phyloP scores from a whole-genome alignment of 2,797 vertebrate genomes.

The Benthosema pterotum region DNA sequence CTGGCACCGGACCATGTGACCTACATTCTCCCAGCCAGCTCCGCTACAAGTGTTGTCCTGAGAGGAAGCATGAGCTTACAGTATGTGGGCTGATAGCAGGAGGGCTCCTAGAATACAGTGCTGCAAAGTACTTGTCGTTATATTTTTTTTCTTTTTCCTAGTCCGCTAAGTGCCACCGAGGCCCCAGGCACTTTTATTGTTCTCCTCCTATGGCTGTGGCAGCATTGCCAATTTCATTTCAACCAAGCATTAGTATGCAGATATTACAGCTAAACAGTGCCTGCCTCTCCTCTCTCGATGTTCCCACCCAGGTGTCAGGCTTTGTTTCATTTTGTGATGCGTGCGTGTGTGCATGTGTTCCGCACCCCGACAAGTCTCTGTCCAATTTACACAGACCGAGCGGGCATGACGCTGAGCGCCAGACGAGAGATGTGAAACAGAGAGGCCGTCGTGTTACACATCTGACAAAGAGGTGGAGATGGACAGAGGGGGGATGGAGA shows the following conservation, averaged over 20 bases:
- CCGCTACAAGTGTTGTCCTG: constrained; percentile 15
- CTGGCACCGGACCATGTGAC: constrained; percentile 58
- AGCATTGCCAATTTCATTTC: too few relatives aligned
- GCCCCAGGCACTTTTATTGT: not conserved
- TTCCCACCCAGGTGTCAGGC: too few relatives aligned
- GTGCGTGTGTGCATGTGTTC: too few relatives aligned
- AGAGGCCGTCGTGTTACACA: too few relatives aligned
- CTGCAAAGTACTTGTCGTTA: constrained; percentile 14
- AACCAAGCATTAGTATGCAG: too few relatives aligned
- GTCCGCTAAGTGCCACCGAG: not conserved
- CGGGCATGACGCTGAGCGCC: too few relatives aligned
- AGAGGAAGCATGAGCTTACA: constrained; percentile 42
- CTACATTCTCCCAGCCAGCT: constrained; percentile 52
- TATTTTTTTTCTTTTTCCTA: not conserved
- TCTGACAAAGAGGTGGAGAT: too few relatives aligned
- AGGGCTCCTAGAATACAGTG: not conserved
- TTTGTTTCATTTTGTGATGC: too few relatives aligned
- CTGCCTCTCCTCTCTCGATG: too few relatives aligned
- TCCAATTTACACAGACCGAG: not conserved
- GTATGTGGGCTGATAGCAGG: constrained; percentile 16
- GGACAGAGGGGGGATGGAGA: constrained; percentile 18
- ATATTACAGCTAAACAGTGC: too few relatives aligned
- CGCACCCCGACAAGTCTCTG: not conserved
- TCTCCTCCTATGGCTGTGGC: too few relatives aligned
- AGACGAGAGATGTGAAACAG: too few relatives aligned